A percentile compares a stretch with the other conserved stretches of the same genome.
Conservation (phyloP, 2,888 invertebrate species). For the Thymelicus lineola region DNA sequence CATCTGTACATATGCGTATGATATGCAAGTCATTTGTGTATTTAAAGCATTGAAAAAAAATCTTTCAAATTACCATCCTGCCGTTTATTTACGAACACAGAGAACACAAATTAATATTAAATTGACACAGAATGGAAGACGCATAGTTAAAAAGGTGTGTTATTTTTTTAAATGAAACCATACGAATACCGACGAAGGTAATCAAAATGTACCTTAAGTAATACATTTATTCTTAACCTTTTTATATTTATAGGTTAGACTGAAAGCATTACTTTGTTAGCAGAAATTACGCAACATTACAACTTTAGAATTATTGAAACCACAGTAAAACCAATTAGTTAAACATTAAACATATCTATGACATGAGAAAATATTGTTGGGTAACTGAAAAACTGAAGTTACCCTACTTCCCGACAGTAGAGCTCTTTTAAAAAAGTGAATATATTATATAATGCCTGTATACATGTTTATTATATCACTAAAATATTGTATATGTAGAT, state of each 20-base stretch:
- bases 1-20: background rate
- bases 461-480: constrained; percentile 26
- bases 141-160: constrained; percentile 45
- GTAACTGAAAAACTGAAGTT: background rate
- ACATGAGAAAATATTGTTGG: background rate
- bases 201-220: constrained; percentile 42
- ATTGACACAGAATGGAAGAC: constrained; percentile 67
- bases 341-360: background rate
- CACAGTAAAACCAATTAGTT: background rate
- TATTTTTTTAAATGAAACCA: constrained; percentile 44
- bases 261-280: constrained; percentile 36
- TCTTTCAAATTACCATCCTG: background rate
- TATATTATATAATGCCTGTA: constrained; percentile 41
- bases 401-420: background rate
- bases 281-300: constrained; percentile 8
- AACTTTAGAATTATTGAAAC: background rate
- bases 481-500: constrained; percentile 14
- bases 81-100: constrained; percentile 6
- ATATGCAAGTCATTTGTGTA: no score
- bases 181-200: constrained; percentile 40
- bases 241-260: constrained; percentile 10
- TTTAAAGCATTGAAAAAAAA: background rate
- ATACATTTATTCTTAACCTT: constrained; percentile 49
- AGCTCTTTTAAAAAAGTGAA: constrained; percentile 7
- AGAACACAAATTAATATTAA: constrained; percentile 36